Conservation (phyloP, 2,888 invertebrate genomes). For the Drosophila longiperda region DNA sequence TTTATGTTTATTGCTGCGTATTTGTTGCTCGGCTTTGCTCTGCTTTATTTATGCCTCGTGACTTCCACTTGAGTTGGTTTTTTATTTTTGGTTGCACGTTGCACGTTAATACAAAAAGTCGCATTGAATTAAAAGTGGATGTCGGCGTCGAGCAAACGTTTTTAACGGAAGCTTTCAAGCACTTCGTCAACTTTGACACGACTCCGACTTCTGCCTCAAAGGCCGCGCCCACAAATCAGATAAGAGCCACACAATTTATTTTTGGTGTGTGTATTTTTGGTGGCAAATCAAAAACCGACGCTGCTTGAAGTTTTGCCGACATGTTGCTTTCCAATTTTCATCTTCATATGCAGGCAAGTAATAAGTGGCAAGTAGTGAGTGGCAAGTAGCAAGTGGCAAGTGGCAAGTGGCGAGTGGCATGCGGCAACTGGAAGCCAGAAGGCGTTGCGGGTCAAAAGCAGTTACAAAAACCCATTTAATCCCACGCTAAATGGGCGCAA, state of each 20-base stretch:
- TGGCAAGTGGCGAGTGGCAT: conserved; percentile 1
- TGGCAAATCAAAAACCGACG: conserved; percentile 43
- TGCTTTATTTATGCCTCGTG: conserved; percentile 65
- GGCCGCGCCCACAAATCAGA: conserved; percentile 70
- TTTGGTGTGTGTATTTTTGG: neutral
- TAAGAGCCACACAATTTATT: conserved; percentile 61
- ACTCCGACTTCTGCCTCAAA: conserved; percentile 11
- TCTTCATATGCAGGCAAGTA: conserved; percentile 47
- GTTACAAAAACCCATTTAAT: conserved; percentile 74
- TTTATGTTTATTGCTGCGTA: conserved; percentile 46
- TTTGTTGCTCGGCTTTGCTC: conserved; percentile 43
- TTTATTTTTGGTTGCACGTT: conserved; percentile 40
- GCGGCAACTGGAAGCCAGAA: neutral
- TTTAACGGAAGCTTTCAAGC: conserved; percentile 73
- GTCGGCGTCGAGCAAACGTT: conserved; percentile 51
- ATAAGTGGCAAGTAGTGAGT: neutral
- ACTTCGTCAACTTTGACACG: conserved; percentile 67
- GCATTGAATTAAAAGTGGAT: conserved; percentile 69
- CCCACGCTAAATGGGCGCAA: conserved; percentile 77
- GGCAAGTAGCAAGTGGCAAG: neutral
- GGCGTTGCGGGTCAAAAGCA: conserved; percentile 55
- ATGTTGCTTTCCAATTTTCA: conserved; percentile 65
- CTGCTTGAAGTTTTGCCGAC: conserved; percentile 67
- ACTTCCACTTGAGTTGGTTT: conserved; percentile 32
- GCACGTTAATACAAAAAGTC: conserved; percentile 58